Evolutionary conservation across 2,888 invertebrate genomes (phyloP).

Genomic region (Diogma glabrata): DNA sequence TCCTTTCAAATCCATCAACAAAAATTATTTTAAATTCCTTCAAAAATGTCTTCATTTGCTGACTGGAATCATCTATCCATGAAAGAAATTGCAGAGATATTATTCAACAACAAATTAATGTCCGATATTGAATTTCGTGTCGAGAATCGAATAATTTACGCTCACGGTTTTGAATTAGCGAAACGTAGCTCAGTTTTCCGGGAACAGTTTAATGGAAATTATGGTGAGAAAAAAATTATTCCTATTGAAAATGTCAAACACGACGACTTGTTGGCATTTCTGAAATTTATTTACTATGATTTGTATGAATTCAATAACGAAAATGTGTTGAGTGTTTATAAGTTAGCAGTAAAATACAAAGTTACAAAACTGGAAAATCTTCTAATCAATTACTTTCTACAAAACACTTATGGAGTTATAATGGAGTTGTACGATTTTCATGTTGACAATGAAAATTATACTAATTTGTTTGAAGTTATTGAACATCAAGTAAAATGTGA

Average conservation of each 20-base stretch:
- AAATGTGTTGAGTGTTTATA: neutral
- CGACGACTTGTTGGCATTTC: neutral
- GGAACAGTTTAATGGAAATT: neutral
- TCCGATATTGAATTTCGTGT: neutral
- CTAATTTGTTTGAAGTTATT: neutral
- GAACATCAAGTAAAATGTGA: too few relatives aligned
- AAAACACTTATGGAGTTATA: neutral
- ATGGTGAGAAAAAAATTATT: neutral
- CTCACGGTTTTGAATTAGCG: neutral
- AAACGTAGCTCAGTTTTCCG: neutral
- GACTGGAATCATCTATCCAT: too few relatives aligned
- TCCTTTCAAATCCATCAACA: too few relatives aligned
- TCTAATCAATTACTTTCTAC: neutral
- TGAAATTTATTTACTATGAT: neutral
- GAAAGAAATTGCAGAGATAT: neutral
- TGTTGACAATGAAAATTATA: neutral
- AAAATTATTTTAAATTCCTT: too few relatives aligned
- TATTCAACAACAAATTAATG: neutral
- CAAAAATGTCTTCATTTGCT: too few relatives aligned
- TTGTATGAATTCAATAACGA: neutral
- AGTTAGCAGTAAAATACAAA: neutral
- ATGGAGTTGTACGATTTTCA: neutral
- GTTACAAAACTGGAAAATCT: slow-evolving; percentile 4
- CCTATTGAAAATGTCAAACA: neutral
- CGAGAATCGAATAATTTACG: neutral